Percentiles rank a stretch among this genome's conserved stretches.
These are phyloP conservation scores for Drosophila pallidifrons DNA, from an alignment of 1,140 invertebrate species.

Conservation along the genomic window DNA sequence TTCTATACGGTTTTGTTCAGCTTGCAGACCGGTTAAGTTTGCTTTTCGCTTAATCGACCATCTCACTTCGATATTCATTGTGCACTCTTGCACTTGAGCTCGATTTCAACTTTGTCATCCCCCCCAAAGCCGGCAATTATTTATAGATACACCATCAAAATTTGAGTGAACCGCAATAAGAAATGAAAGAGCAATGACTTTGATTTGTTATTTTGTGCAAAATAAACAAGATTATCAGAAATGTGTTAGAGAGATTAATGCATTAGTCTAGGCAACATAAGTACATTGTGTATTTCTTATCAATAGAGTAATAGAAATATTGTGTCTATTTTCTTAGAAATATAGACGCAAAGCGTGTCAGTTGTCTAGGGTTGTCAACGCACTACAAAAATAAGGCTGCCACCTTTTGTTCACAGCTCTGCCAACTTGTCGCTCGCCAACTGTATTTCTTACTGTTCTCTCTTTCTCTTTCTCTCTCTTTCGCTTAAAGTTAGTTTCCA, in stretches of 20 bases:
- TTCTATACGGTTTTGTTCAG: constrained; percentile 9
- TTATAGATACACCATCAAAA: neutral
- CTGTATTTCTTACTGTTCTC: neutral
- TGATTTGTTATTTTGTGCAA: neutral
- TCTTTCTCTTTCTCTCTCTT: neutral
- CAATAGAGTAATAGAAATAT: neutral
- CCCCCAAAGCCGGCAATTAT: neutral
- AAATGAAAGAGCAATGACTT: constrained; percentile 4
- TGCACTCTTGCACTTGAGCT: constrained; percentile 20
- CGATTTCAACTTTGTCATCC: constrained; percentile 2
- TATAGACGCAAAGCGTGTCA: neutral
- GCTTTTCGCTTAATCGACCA: constrained; percentile 20
- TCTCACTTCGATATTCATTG: constrained; percentile 21
- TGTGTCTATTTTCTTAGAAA: neutral
- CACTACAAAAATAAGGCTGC: neutral
- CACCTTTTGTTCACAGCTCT: neutral
- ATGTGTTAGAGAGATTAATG: neutral
- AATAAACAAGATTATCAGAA: neutral
- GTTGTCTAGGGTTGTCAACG: neutral
- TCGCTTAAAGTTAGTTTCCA: constrained; percentile 1
- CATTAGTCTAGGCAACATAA: neutral
- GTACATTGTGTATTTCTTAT: neutral
- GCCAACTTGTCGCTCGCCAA: neutral
- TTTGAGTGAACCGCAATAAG: neutral
- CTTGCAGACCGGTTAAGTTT: constrained; percentile 20